Evolutionary conservation across 1,140 invertebrate genomes (phyloP), one percentile per base, ranked within the genome.

Genomic region (Tribolium castaneum): DNA sequence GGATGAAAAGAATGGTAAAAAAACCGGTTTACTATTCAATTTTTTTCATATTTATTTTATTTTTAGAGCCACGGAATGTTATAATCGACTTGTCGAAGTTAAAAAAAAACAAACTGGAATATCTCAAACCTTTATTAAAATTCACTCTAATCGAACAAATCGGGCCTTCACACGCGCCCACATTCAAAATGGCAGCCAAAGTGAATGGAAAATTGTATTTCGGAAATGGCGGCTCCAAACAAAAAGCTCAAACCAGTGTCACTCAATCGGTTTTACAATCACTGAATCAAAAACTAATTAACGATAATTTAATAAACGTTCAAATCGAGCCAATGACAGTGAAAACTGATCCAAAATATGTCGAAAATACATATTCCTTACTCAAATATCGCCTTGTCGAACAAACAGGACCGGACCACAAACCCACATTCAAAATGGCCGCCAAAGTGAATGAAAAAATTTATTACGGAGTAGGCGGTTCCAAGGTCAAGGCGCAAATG

Each of bases 381-480:
- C 39, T 45, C 39, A 0, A 95, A 97, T 87, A 93, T 30, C 25
- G 25, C 25, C 25, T 1, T 0, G 3, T 30, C 25, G 25, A 30
- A 4, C 25, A 30, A 6, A 30, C 25, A 4, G 25, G 25, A 30
- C 25, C 25, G 0, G 25, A 30, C 25, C 25, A 30, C 25, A 3
- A 93, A n/a, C 94, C 95, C 0, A 90, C 91, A 82, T 97, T 97
- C 86, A 94, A 91, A 0, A 94, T 96, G 76, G 90, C 92, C 1
- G 95, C 97, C 16, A 89, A 92, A 88, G 91, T 95, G 22, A 92
- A 94, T 87, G 92, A 92, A 2, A 89, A 92, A 83, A 89, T 88
- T 12, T 95, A 93, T 84, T 89, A 91, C 80, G 94, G 93, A 3
- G 89, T 91, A 83, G 92, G 92, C 1, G 88, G 90, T 25, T 94